phyloP scores from a whole-genome alignment of 2,888 invertebrate species.

The Neoscelio sp. region DNA sequence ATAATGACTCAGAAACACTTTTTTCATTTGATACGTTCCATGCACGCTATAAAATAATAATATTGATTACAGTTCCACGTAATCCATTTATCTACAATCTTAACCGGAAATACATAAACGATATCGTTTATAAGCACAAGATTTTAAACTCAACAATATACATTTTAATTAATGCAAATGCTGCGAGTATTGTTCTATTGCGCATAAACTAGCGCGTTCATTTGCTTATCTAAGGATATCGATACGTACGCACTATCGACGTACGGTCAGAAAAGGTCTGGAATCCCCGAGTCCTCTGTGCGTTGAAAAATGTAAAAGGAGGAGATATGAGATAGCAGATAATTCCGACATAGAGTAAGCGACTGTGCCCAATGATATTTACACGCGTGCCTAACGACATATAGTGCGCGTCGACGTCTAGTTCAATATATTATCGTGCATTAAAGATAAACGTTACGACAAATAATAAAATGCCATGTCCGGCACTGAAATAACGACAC shows the following conservation, averaged over 20 bases:
- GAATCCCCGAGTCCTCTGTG: slow-evolving; percentile 21
- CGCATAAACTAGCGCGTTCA: slow-evolving; percentile 22
- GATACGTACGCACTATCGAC: slow-evolving; percentile 54
- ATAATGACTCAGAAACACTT: no score
- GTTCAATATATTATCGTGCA: slow-evolving; percentile 48
- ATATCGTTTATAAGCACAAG: neutral
- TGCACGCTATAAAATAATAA: no score
- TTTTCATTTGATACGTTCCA: no score
- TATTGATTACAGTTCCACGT: slow-evolving; percentile 17
- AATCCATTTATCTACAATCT: slow-evolving; percentile 46
- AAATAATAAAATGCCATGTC: slow-evolving; percentile 50
- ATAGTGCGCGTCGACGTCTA: slow-evolving; percentile 48
- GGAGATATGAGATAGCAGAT: slow-evolving; percentile 57
- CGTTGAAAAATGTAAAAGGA: slow-evolving; percentile 41
- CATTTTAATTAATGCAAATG: slow-evolving; percentile 60
- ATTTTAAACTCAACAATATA: slow-evolving; percentile 28
- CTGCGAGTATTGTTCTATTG: slow-evolving; percentile 26
- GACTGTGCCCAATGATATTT: slow-evolving; percentile 60
- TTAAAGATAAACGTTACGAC: slow-evolving; percentile 19
- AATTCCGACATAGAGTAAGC: slow-evolving; percentile 29
- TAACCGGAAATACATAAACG: slow-evolving; percentile 38
- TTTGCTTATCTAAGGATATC: slow-evolving; percentile 59
- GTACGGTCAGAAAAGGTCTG: slow-evolving; percentile 44
- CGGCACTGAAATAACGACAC: slow-evolving; percentile 29
- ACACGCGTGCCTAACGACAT: slow-evolving; percentile 62